phyloP scores from a whole-genome alignment of 2,797 vertebrate genomes.

The Darevskia mixta region DNA sequence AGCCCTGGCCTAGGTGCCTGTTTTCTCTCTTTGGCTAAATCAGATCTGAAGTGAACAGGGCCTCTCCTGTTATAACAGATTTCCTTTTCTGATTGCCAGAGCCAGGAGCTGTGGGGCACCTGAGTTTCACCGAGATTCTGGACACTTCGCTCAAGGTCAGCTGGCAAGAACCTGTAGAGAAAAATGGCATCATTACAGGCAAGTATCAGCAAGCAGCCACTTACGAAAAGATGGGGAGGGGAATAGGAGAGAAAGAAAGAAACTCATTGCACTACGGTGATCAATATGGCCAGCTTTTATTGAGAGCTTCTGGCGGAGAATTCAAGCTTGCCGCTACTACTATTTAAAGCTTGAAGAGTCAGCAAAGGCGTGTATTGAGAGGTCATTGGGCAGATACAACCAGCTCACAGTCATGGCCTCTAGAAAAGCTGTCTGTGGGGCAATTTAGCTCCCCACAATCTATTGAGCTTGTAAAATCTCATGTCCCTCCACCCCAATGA shows the following conservation, averaged over 20 bases:
- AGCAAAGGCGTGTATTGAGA: conserved; percentile 6
- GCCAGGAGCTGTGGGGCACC: conserved; percentile 89
- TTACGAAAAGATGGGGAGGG: not conserved
- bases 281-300: not conserved
- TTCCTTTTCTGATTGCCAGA: conserved; percentile 77
- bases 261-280: not conserved
- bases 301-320: not conserved
- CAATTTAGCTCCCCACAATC: conserved; percentile 37
- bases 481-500: rapidly evolving
- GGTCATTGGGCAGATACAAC: conserved; percentile 23
- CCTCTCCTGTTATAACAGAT: conserved; percentile 50
- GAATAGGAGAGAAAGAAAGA: not conserved
- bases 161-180: conserved; percentile 94
- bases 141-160: conserved; percentile 95
- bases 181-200: conserved; percentile 93
- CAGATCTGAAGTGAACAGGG: conserved; percentile 36
- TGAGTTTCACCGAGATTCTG: conserved; percentile 96
- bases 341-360: conserved; percentile 51
- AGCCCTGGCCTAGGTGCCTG: not conserved
- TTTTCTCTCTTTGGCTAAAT: conserved; percentile 36
- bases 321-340: not conserved
- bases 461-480: conserved; percentile 36
- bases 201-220: conserved; percentile 47
- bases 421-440: conserved; percentile 3
- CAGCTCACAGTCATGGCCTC: conserved; percentile 34